phyloP scores from a whole-genome alignment of 2,797 vertebrate species.

The Peromyscus eremicus region DNA sequence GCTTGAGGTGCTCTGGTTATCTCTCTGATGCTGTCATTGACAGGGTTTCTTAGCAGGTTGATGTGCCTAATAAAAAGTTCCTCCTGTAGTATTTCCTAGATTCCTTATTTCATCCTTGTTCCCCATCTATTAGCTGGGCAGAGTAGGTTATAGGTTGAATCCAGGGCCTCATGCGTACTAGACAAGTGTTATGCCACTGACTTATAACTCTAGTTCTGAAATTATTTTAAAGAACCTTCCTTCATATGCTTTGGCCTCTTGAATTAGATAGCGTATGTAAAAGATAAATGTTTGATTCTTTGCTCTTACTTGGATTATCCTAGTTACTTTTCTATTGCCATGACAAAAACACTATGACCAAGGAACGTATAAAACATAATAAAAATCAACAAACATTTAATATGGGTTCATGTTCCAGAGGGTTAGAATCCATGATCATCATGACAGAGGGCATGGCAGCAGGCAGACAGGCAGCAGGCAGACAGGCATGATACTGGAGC shows the following conservation, averaged over 20 bases:
- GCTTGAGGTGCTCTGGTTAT: neutral
- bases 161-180: neutral
- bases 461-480: neutral
- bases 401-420: neutral
- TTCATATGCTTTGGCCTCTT: neutral
- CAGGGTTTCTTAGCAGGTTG: neutral
- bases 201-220: neutral
- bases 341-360: neutral
- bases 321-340: neutral
- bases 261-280: neutral
- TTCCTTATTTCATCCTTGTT: conserved; percentile 25
- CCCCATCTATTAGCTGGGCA: neutral
- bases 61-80: neutral
- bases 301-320: neutral
- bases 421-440: neutral
- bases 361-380: neutral
- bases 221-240: conserved; percentile 22
- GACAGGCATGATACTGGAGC: neutral
- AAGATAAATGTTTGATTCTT: conserved; percentile 29
- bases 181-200: neutral
- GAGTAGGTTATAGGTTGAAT: neutral
- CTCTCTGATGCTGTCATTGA: conserved; percentile 22
- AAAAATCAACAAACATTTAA: neutral
- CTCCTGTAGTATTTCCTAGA: neutral
- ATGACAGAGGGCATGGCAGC: neutral